Base-by-base conservation (phyloP, 2,113 vertebrate species). In the Sclerurus mexicanus region DNA sequence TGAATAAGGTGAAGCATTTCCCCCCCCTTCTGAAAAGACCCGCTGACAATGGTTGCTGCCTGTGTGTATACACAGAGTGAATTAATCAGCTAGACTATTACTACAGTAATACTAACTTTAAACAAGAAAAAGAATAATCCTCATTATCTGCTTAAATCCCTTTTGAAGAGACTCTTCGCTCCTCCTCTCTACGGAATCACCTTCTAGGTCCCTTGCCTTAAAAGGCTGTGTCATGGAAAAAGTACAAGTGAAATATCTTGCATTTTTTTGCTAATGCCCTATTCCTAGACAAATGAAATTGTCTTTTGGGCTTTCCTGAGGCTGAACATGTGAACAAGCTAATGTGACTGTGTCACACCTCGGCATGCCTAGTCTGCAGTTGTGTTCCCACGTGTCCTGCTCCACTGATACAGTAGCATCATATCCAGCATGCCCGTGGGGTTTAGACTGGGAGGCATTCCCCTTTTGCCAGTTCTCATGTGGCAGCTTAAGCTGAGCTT, bases 1-100 rank as follows among this genome's bases (percentile, higher is more conserved):
- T 93, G 90, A 94, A 92, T 90, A 92, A 90, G 83, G 73, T 63
- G 76, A 72, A 93, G 68, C 78, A 9, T 67, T 67, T 72, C 8
- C 3, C 50, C 19, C 3, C 55, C 58, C 22, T 69, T 73, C 64
- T 90, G 64, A 87, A 95, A 87, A 81, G 73, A 74, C 39, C 55
- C 1, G 2, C 82, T 92, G 84, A 94, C 90, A 91, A 13, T 94
- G 85, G 78, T 58, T 90, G 67, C 75, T 94, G 87, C 52, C 63
- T 59, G 75, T 47, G 35, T 90, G 28, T 63, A n/a, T 60, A 30
- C 50, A 25, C 10, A 2, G 63, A 19, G 23, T 52, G 53, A 58
- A 71, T 68, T 84, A 60, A 81, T 89, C 60, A 37, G 52, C 60
- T 84, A 28, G 86, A n/a, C 72, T 63, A 37, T 82, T 42, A 37